A percentile compares a stretch with the other conserved stretches of the same genome.
Evolutionary conservation across 2,888 invertebrate genomes (phyloP).

Genomic region (Cryptophagus acutangulus): DNA sequence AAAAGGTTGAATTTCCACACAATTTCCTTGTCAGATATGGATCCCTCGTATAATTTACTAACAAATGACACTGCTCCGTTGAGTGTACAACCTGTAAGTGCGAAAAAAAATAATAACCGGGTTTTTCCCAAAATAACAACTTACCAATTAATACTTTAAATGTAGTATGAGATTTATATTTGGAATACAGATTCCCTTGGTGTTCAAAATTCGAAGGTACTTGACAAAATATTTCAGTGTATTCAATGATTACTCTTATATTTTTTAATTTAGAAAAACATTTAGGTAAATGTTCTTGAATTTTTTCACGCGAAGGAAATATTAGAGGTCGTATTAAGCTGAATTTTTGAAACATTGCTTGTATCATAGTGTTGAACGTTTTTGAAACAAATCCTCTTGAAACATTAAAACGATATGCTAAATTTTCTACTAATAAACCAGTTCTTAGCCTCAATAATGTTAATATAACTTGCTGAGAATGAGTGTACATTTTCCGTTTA

Average conservation of each 20-base stretch:
- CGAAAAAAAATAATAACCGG: too few relatives aligned
- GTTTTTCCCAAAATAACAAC: too few relatives aligned
- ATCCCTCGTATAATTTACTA: slow-evolving; percentile 25
- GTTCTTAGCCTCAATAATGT: slow-evolving; percentile 5
- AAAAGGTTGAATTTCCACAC: slow-evolving; percentile 18
- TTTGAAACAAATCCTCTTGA: slow-evolving; percentile 17
- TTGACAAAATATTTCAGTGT: slow-evolving; percentile 26
- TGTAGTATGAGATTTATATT: slow-evolving; percentile 26
- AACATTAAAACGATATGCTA: slow-evolving; percentile 15
- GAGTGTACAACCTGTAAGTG: slow-evolving; percentile 19
- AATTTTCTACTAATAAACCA: slow-evolving; percentile 8
- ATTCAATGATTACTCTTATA: slow-evolving; percentile 24
- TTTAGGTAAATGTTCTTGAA: slow-evolving; percentile 12
- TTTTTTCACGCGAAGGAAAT: slow-evolving; percentile 12
- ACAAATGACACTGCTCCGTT: slow-evolving; percentile 25
- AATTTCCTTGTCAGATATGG: slow-evolving; percentile 24
- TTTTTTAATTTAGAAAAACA: slow-evolving; percentile 10
- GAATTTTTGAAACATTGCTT: slow-evolving; percentile 20
- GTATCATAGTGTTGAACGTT: slow-evolving; percentile 18
- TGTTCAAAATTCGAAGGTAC: slow-evolving; percentile 26
- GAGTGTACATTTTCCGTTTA: not conserved
- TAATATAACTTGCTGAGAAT: slow-evolving; percentile 17
- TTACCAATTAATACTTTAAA: slow-evolving; percentile 27
- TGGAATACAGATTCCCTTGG: slow-evolving; percentile 27
- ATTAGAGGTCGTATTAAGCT: slow-evolving; percentile 17